Evolutionary conservation across 2,888 invertebrate species (phyloP), one percentile per base, ranked within the genome.

Genomic region (Agrochola circellaris): DNA sequence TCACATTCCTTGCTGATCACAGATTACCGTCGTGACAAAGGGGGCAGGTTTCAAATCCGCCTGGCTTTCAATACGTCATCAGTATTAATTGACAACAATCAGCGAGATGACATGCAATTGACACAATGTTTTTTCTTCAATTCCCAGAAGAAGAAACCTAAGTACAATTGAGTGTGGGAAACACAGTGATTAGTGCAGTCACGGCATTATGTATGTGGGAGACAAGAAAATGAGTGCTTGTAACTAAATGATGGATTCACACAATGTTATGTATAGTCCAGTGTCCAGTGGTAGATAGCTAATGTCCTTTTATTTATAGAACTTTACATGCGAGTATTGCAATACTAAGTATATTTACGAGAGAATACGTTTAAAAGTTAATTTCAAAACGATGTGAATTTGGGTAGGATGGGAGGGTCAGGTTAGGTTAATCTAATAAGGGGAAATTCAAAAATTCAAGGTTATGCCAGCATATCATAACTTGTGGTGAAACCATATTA

Each of bases 61-160:
- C 54, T 17, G 20, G 2, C 58, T 77, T 30, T 58, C 62, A 75
- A 34, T n/a, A 65, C 74, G 51, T 65, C 64, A 65, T 45, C 82
- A 81, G 51, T 48, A 65, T 65, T 64, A 67, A 79, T 67, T 48
- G 23, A 34, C n/a, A 58, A 84, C 70, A 79, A 66, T 45, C 45
- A 58, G 42, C 9, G 30, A 76, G 72, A 86, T 86, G 86, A 75
- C 83, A 83, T 54, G 83, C 72, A 78, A 83, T 78, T 78, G 83
- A 82, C 73, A 69, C 73, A 67, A 54, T 54, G 82, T 72, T 86
- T 83, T 76, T 71, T 74, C 82, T 75, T 26, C 1, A 48, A 78
- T 86, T 84, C 83, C 65, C 83, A 86, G 83, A 86, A 86, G 45
- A 56, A 81, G 83, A 83, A 82, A 83, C 69, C 17, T 30, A 56